Evolutionary conservation across 2,888 invertebrate species (phyloP), one percentile per base, ranked within the genome.

Genomic region (Drosophila birchii): DNA sequence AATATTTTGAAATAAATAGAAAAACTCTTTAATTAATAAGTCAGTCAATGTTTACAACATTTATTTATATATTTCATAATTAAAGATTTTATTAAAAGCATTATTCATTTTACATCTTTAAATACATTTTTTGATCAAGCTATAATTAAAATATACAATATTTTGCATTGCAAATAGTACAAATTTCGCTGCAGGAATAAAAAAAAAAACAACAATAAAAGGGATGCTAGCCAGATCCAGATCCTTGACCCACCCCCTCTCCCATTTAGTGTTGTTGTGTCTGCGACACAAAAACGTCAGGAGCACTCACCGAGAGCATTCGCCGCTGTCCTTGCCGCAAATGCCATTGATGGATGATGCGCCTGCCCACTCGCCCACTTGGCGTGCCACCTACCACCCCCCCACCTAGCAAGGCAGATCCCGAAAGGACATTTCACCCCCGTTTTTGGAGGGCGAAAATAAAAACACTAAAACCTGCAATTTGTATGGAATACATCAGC

Each of bases 231-330:
- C 39, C 62, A 68, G 57, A 62, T 81, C 36, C 64, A 68, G 57
- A 60, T 81, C 56, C 75, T 75, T 69, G 69, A 49, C 61, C 56
- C 73, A 54, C 55, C 60, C 61, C 49, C 60, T 49, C 62, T 36
- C 39, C n/a, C 23, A 20, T n/a, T 47, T 16, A 34, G 32, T 51
- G 60, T 68, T 63, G 67, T 57, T 41, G 74, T 67, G 76, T 81
- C 78, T 86, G 83, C 86, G 90, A 90, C 91, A 91, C 90, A 90
- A 90, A 90, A 91, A 87, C 83, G 90, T 91, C 90, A 86, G 67
- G 68, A 75, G 71, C 89, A 90, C 90, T 89, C 91, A 86, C 76
- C 78, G 75, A 71, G 76, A 51, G 57, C 55, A 79, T 75, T 83
- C 86, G 73, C 61, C 63, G 60, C 63, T 78, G 79, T 69, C 66